Base-by-base conservation (phyloP, 2,888 invertebrate genomes). In the Yponomeuta cagnagella region DNA sequence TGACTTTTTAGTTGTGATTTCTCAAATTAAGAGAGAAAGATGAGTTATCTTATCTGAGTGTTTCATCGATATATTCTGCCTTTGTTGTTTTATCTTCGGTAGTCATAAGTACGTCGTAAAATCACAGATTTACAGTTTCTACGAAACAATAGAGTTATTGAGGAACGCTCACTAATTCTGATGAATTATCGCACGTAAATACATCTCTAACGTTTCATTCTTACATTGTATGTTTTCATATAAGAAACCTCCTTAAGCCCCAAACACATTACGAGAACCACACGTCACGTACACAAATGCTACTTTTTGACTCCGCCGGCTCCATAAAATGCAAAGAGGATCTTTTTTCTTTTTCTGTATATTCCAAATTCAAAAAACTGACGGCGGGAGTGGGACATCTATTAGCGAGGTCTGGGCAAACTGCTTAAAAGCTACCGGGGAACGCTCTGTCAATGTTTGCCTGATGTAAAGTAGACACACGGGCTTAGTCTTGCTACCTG, bases 381-480 rank as follows among this genome's bases (percentile, higher is more conserved):
- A 75, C 76, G 75, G 76, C 78, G 77, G 79, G 79, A 77, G 78
- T 83, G 82, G 84, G 88, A 87, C 88, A 86, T 85, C 88, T 89
- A 90, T 91, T 91, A 92, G 89, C 90, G 77, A 76, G 80, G 75
- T 79, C 70, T 76, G 77, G 79, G 80, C 83, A 88, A 87, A 89
- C 87, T 88, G 85, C 84, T 85, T 86, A 86, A 89, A 87, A 88
- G 90, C 90, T 90, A 89, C 91, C 84, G 91, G 88, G 84, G 82
- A 89, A 88, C 84, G 80, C 86, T 85, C 73, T 73, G 89, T 87
- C 85, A 90, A 89, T 90, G 82, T 90, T 89, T 85, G 80, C 69
- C 37, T 65, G 2, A 6, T 37, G 37, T 64, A 65, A 65, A 69
- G 71, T 68, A 52, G 48, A 71, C 67, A 69, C 48, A 68, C 63